Percentiles rank a stretch among this genome's conserved stretches.
phyloP scores from a whole-genome alignment of 1,140 invertebrate species.

The Scaptodrosophila lebanonensis region DNA sequence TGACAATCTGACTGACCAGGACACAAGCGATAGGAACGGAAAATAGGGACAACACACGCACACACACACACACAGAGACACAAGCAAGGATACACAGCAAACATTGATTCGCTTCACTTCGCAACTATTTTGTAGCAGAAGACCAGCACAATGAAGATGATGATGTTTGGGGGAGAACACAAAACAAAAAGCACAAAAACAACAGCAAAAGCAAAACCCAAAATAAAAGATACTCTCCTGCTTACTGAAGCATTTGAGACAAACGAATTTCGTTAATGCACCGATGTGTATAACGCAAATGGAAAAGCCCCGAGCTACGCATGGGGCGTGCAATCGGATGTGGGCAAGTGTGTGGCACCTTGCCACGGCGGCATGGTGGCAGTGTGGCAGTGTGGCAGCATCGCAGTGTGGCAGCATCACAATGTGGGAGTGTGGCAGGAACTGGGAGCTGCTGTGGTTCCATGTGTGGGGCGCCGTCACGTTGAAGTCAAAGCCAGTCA shows the following conservation, averaged over 20 bases:
- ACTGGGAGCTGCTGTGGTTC: no score
- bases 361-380: no score
- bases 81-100: constrained; percentile 4
- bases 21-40: no score
- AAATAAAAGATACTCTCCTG: constrained; percentile 9
- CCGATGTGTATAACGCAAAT: constrained; percentile 21
- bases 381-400: background rate
- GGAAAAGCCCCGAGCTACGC: constrained; percentile 9
- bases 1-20: no score
- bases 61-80: background rate
- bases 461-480: no score
- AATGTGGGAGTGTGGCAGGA: no score
- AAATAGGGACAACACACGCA: no score
- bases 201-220: background rate
- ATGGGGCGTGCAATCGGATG: background rate
- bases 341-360: constrained; percentile 1
- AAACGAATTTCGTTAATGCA: constrained; percentile 25
- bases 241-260: constrained; percentile 19
- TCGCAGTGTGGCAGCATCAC: no score
- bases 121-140: background rate
- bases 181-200: background rate
- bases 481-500: constrained; percentile 4
- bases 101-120: constrained; percentile 12
- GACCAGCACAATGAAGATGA: no score
- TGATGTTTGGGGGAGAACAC: background rate